Conservation (phyloP, 2,113 vertebrate species). For the Gorilla gorilla region DNA sequence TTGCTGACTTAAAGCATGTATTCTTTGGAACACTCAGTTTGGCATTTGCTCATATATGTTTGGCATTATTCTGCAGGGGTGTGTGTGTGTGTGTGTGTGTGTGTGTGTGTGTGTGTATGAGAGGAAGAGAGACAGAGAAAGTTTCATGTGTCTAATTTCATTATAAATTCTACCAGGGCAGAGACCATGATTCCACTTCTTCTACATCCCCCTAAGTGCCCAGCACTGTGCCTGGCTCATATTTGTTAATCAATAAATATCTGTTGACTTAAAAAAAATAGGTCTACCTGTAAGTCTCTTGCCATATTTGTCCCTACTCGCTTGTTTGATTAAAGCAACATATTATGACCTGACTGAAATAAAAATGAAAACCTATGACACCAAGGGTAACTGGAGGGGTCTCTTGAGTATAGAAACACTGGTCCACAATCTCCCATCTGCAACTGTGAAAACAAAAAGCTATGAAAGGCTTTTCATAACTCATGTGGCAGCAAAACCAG, state of each 20-base stretch:
- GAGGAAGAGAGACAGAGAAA: background rate
- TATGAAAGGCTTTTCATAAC: slow-evolving; percentile 61
- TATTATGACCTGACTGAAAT: background rate
- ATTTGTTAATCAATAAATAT: background rate
- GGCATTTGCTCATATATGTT: slow-evolving; percentile 13
- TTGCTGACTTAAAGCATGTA: background rate
- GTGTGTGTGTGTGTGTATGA: background rate
- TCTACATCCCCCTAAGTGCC: background rate
- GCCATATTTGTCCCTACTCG: background rate
- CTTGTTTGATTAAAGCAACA: slow-evolving; percentile 34
- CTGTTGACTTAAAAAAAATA: background rate
- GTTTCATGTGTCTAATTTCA: background rate
- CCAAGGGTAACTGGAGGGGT: slow-evolving; percentile 24
- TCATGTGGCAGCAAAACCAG: slow-evolving; percentile 58
- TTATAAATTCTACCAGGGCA: background rate
- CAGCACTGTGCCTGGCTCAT: background rate
- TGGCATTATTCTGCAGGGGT: background rate
- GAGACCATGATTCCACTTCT: background rate
- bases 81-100: background rate
- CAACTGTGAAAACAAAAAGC: slow-evolving; percentile 55
- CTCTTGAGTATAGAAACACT: slow-evolving; percentile 29
- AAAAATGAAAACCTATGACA: slow-evolving; percentile 49
- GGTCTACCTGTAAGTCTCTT: background rate
- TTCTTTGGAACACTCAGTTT: background rate
- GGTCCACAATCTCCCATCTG: slow-evolving; percentile 21